Base-by-base conservation (phyloP, 37 sponge, comb jelly and placozoan species). In the Diacarnus erythraeanus region DNA sequence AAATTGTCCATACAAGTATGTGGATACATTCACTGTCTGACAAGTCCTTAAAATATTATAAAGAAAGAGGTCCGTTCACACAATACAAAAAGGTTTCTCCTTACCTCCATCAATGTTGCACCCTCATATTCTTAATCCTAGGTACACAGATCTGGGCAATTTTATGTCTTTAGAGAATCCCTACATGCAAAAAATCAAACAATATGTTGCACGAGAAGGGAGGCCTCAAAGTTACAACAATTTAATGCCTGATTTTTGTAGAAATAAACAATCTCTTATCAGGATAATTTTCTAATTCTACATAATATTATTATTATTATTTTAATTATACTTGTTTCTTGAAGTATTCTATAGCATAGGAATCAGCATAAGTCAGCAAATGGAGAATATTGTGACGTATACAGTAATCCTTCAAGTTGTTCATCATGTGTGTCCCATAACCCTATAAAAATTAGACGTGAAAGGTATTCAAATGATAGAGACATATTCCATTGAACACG, bases 371-470 rank as follows among this genome's bases (percentile, higher is more conserved):
- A 1, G 98, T 98, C 0, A 98, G 87, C 25, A 98, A 78, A 57
- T 98, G 86, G 15, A 77, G 76, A 30, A 98, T 84, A 21, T 61
- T 72, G 69, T 93, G 92, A 37, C 92, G 86, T 35, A 98, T 95
- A 72, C 90, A 90, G 68, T 93, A 95, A 64, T 98, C 98, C 56
- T 98, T 98, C 38, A 98, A 71, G 65, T 95, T 85, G 84, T 95
- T 98, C 98, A 98, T 98, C 87, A 98, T 85, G 70, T 93, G 94
- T 36, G 98, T 98, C 0, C 98, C 98, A 80, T 98, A 98, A 1
- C 98, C 98, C 94, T 94, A 27, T 23, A 66, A 0, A 25, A 6
- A 27, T 61, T 23, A 8, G 64, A 27, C n/a, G n/a, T n/a, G n/a
- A n/a, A n/a, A n/a, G n/a, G n/a, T n/a, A n/a, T n/a, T n/a, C n/a